A percentile compares a stretch with the other conserved stretches of the same genome.
Conservation (phyloP, 2,888 invertebrate species). For the Sphaerophoria taeniata region DNA sequence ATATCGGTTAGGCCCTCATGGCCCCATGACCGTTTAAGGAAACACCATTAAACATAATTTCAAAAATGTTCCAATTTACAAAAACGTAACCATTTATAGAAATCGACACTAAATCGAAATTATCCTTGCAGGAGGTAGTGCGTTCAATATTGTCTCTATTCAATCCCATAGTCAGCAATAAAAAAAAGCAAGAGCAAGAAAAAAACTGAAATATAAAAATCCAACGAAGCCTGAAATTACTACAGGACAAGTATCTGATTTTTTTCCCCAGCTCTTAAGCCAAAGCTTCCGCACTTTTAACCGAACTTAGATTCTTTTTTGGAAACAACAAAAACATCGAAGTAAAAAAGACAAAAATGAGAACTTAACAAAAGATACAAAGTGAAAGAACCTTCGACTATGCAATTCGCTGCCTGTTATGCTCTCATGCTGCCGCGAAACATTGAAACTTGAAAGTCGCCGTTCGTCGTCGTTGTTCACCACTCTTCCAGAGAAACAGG, state of each 20-base stretch:
- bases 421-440: slow-evolving; percentile 58
- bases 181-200: slow-evolving; percentile 32
- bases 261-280: slow-evolving; percentile 7
- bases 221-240: slow-evolving; percentile 81
- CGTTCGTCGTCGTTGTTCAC: slow-evolving; percentile 21
- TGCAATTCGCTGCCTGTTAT: slow-evolving; percentile 48
- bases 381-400: slow-evolving; percentile 39
- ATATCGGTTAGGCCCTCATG: neutral
- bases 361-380: slow-evolving; percentile 57
- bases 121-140: neutral
- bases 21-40: neutral
- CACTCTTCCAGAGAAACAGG: neutral
- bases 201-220: slow-evolving; percentile 81
- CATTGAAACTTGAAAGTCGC: slow-evolving; percentile 31
- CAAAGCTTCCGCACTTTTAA: neutral
- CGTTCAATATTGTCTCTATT: slow-evolving; percentile 46
- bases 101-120: slow-evolving; percentile 1
- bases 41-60: slow-evolving; percentile 7
- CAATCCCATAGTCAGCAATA: slow-evolving; percentile 53
- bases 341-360: neutral
- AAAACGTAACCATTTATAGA: neutral
- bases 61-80: neutral
- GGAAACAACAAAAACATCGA: slow-evolving; percentile 25
- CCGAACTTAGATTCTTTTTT: slow-evolving; percentile 12
- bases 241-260: slow-evolving; percentile 72